Percentiles rank a stretch among this genome's conserved stretches.
phyloP scores from a whole-genome alignment of 2,888 invertebrate species.

The Anoplius nigerrimus region DNA sequence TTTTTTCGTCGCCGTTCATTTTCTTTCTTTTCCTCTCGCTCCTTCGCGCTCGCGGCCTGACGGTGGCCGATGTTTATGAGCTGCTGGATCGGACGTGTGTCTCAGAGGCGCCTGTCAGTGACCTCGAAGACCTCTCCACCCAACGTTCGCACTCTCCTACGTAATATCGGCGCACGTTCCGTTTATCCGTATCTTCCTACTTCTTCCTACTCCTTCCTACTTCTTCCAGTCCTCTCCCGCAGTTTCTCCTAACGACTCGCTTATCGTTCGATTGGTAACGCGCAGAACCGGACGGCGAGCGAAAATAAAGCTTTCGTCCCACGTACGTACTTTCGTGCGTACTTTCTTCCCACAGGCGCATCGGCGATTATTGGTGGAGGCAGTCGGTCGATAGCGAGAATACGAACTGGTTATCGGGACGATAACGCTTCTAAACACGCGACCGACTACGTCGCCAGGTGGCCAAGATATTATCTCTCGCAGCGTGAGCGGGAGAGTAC shows the following conservation, averaged over 20 bases:
- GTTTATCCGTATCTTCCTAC: constrained; percentile 13
- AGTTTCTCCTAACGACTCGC: not conserved
- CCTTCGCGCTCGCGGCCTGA: not conserved
- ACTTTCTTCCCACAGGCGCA: constrained; percentile 3
- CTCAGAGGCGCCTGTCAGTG: constrained; percentile 61
- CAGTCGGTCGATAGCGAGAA: constrained; percentile 46
- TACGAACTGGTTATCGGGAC: constrained; percentile 36
- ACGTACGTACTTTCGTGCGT: constrained; percentile 8
- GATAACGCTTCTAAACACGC: constrained; percentile 38
- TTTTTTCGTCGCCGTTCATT: constrained; percentile 7
- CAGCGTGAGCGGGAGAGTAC: not conserved
- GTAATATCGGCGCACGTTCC: constrained; percentile 16
- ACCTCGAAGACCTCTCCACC: constrained; percentile 54
- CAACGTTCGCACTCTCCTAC: constrained; percentile 34
- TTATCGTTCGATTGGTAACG: not conserved
- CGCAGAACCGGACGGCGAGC: not conserved
- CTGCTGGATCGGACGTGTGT: constrained; percentile 52
- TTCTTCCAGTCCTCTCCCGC: too few relatives aligned
- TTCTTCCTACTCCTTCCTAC: too few relatives aligned
- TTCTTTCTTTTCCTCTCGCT: constrained; percentile 11
- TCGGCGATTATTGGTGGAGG: constrained; percentile 17
- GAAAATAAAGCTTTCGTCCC: not conserved
- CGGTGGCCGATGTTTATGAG: constrained; percentile 37
- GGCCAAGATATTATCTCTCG: constrained; percentile 18
- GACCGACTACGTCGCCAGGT: constrained; percentile 37